Evolutionary conservation across 23 tunicate species (phyloP).

Genomic region (Clavelina lepadiformis): DNA sequence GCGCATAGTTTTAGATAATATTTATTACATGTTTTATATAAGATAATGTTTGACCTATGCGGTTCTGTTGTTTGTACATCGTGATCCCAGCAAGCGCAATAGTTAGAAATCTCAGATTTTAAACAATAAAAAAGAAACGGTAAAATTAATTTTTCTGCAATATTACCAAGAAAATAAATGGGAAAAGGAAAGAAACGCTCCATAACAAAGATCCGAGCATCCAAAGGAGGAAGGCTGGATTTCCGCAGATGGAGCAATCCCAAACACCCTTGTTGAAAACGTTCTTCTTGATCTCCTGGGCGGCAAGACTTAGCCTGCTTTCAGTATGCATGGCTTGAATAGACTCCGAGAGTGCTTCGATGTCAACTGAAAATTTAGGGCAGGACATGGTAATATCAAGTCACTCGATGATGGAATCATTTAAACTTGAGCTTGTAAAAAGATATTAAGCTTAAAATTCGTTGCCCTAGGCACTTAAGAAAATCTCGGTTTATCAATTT

Average conservation of each 20-base stretch:
- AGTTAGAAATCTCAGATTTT: no score
- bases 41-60: no score
- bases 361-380: constrained; percentile 44
- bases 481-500: no score
- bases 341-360: constrained; percentile 45
- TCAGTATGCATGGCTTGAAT: constrained; percentile 47
- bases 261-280: constrained; percentile 60
- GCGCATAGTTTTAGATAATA: no score
- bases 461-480: not conserved
- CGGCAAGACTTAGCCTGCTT: constrained; percentile 73
- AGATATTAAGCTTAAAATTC: not conserved
- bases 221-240: constrained; percentile 57
- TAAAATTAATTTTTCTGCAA: not conserved
- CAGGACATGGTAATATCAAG: no score
- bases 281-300: constrained; percentile 73
- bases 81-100: no score
- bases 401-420: no score
- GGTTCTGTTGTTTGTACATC: no score
- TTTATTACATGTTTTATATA: no score
- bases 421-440: not conserved
- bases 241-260: constrained; percentile 56
- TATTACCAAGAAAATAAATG: constrained; percentile 72
- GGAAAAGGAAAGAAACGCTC: constrained; percentile 71
- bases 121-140: no score
- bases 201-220: constrained; percentile 75